A percentile compares a stretch with the other conserved stretches of the same genome.
Evolutionary conservation across 2,797 vertebrate genomes (phyloP).

Genomic region (Neosilurus mollespiculum): DNA sequence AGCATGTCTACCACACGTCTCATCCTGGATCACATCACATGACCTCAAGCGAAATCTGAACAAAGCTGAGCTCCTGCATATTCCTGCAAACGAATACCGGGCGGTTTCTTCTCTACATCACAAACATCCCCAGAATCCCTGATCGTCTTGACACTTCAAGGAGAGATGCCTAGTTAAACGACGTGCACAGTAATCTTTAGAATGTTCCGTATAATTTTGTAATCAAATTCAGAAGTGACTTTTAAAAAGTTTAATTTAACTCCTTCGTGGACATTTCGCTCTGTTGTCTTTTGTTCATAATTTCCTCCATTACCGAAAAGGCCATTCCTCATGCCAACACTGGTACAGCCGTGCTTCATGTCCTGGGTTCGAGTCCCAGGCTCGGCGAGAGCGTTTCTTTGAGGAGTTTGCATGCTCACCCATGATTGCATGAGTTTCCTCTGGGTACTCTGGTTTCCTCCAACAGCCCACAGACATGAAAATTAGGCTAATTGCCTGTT

Average conservation of each 20-base stretch:
- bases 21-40: neutral
- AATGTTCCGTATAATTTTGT: neutral
- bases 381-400: no score
- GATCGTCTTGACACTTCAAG: neutral
- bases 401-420: no score
- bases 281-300: neutral
- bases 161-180: neutral
- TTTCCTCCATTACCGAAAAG: conserved; percentile 5
- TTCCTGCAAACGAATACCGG: neutral
- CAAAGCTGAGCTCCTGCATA: neutral
- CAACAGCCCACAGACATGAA: no score
- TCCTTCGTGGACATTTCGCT: neutral
- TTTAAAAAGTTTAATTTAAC: neutral
- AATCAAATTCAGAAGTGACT: neutral
- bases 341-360: neutral
- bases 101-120: neutral
- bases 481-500: no score
- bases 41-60: conserved; percentile 1
- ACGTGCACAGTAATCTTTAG: neutral
- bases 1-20: conserved; percentile 11
- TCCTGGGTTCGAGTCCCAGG: no score
- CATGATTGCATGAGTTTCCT: no score
- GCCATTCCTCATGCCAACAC: neutral
- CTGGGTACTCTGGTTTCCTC: no score
- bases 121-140: neutral